A percentile compares a stretch with the other conserved stretches of the same genome.
Evolutionary conservation across 1,140 invertebrate species (phyloP).

Genomic region (Babylonia areolata): DNA sequence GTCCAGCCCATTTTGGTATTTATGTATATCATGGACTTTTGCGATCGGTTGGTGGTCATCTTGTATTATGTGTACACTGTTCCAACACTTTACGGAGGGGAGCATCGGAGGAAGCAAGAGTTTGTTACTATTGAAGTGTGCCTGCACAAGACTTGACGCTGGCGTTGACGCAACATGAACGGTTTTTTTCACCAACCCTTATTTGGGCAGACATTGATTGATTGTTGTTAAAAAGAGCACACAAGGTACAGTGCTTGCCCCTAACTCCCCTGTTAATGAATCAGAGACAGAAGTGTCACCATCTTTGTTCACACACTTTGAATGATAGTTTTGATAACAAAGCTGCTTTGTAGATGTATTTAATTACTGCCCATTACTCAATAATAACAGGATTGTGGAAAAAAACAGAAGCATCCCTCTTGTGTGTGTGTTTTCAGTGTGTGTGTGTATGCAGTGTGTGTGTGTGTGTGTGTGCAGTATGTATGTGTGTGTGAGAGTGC

Average conservation of each 20-base stretch:
- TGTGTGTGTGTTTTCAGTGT: too few relatives aligned
- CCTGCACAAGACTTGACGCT: not conserved
- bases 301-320: not conserved
- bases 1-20: not conserved
- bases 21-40: not conserved
- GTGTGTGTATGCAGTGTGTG: not conserved
- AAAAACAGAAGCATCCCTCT: too few relatives aligned
- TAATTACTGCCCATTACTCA: not conserved
- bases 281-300: not conserved
- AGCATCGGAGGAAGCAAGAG: not conserved
- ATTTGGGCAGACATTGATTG: not conserved
- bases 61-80: not conserved
- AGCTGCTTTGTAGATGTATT: conserved; percentile 2
- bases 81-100: not conserved
- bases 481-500: not conserved
- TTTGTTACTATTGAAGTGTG: not conserved
- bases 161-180: not conserved
- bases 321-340: too few relatives aligned
- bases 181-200: too few relatives aligned
- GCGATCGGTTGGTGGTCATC: not conserved
- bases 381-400: conserved; percentile 8
- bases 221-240: not conserved
- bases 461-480: not conserved
- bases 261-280: too few relatives aligned
- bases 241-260: not conserved